Evolutionary conservation across 2,113 vertebrate genomes (phyloP), one percentile per base, ranked within the genome.

Genomic region (Centrocercus urophasianus): DNA sequence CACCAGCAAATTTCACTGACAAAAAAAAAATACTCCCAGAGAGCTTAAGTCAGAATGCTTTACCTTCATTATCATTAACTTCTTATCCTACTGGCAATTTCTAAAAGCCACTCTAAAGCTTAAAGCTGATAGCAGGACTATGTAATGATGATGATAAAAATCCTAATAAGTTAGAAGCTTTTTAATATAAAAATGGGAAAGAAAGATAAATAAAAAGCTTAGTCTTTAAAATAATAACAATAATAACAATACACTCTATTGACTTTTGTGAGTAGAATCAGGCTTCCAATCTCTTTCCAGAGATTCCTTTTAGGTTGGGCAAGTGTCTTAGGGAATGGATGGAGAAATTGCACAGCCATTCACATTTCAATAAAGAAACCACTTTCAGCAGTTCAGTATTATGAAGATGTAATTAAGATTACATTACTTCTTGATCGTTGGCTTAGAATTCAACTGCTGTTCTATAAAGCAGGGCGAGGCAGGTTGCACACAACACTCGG

Each of bases 1-100:
- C 66, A 80, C 45, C 52, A 91, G 71, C 47, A 91, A 63, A 82
- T 92, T 92, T 88, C 69, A 95, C 60, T 47, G 63, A 96, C 78
- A 93, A 90, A 89, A 91, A 70, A 91, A 90, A 92, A 70, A 93
- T 13, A 72, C 48, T 82, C 65, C 69, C 86, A 84, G 90, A 88
- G 19, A 77, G 40, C 19, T 95, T 63, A 36, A 73, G 57, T 79
- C 80, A 36, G 67, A 90, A 92, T 50, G 34, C 52, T 86, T 86
- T 28, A 85, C 57, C 67, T 77, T 77, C 72, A 42, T 19, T 65
- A 69, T 75, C 83, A 86, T 76, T 80, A 87, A 72, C 27, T 82
- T 86, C 65, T 69, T 88, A 78, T 91, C 72, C 61, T 72, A 57
- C 42, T 83, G 56, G 60, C 75, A 77, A 78, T 74, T 93, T 77